Evolutionary conservation across 2,113 vertebrate genomes (phyloP).

Genomic region (Argyrosomus japonicus): DNA sequence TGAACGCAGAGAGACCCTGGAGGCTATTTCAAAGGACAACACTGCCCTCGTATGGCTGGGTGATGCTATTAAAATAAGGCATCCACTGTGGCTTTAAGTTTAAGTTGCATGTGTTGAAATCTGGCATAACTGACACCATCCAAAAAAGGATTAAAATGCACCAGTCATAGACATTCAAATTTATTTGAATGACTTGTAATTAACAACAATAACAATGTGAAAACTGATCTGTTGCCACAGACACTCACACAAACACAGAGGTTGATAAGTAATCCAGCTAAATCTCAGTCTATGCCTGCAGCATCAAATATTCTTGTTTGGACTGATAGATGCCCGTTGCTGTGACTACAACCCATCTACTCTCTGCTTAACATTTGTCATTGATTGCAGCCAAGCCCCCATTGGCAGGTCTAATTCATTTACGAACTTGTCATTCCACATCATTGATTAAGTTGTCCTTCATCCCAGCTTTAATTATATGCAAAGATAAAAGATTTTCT

Average conservation of each 20-base stretch:
- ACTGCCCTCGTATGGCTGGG: conserved; percentile 75
- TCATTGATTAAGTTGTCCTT: conserved; percentile 95
- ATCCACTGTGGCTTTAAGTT: background rate
- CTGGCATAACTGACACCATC: background rate
- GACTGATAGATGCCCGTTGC: conserved; percentile 49
- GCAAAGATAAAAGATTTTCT: conserved; percentile 98
- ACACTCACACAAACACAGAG: background rate
- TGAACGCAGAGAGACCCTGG: background rate
- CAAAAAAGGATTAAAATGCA: background rate
- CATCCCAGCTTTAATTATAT: conserved; percentile 96
- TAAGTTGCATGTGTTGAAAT: background rate
- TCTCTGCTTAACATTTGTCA: conserved; percentile 90
- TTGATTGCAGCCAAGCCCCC: conserved; percentile 89
- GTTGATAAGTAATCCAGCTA: background rate
- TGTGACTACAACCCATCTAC: conserved; percentile 49
- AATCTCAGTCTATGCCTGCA: conserved; percentile 16
- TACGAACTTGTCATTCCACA: conserved; percentile 97
- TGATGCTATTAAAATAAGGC: conserved; percentile 16
- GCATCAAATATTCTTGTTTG: conserved; percentile 44
- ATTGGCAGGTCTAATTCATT: conserved; percentile 98
- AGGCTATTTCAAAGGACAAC: conserved; percentile 66
- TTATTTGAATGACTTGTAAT: background rate
- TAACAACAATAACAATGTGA: background rate
- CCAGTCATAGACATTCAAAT: background rate
- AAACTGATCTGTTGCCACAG: background rate